These are phyloP conservation scores for Cotesia typhae DNA, from an alignment of 1,140 invertebrate species.

Conservation along the genomic window DNA sequence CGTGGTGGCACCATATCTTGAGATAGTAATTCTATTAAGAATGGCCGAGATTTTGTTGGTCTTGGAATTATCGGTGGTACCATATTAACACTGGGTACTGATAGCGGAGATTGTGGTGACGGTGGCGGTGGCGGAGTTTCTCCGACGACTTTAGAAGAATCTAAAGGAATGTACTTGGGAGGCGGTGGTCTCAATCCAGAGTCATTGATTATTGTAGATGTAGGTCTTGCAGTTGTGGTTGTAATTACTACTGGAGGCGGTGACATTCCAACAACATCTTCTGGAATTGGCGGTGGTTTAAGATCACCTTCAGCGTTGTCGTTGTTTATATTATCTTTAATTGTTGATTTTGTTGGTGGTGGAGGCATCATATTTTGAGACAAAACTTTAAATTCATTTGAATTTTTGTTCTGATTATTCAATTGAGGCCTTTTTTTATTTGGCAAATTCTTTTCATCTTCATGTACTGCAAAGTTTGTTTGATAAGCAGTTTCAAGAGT, in stretches of 20 bases:
- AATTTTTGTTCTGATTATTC: conserved; percentile 29
- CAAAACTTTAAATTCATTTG: conserved; percentile 45
- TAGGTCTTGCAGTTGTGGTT: conserved; percentile 47
- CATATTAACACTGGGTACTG: conserved; percentile 54
- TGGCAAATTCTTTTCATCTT: conserved; percentile 27
- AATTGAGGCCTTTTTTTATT: conserved; percentile 32
- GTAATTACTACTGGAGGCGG: conserved; percentile 58
- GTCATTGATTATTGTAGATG: conserved; percentile 43
- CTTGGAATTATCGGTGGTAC: conserved; percentile 54
- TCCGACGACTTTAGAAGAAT: conserved; percentile 56
- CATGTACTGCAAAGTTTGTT: conserved; percentile 50
- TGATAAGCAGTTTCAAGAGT: conserved; percentile 52
- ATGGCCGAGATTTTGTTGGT: conserved; percentile 55
- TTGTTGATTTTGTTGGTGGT: conserved; percentile 39
- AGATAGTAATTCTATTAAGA: conserved; percentile 59
- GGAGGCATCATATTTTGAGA: conserved; percentile 61
- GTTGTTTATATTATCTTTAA: conserved; percentile 39
- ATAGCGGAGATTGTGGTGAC: conserved; percentile 41
- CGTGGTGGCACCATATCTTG: conserved; percentile 62
- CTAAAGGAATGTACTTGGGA: conserved; percentile 49
- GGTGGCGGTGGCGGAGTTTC: conserved; percentile 45
- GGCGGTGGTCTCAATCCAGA: conserved; percentile 55
- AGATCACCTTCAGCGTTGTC: conserved; percentile 49
- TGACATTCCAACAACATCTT: conserved; percentile 59
- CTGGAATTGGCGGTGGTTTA: conserved; percentile 54